Evolutionary conservation across 2,113 vertebrate species (phyloP), one percentile per base, ranked within the genome.

Genomic region (Chloebia gouldiae): DNA sequence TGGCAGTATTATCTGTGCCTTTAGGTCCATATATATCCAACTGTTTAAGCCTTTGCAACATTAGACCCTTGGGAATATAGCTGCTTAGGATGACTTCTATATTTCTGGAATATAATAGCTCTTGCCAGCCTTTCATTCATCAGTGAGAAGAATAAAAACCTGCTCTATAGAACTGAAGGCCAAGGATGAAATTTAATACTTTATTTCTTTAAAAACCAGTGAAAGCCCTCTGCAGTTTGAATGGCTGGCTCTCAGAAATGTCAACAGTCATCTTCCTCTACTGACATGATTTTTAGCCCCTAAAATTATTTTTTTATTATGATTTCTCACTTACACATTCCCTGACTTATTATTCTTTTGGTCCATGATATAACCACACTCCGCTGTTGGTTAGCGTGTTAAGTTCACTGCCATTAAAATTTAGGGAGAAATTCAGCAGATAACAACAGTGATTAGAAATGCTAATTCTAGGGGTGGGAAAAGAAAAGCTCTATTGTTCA

Each of bases 81-180:
- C 8, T 87, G 30, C 80, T 93, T 42, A 69, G 59, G 66, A 91
- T 64, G 28, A 76, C 22, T 84, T 90, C 44, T 27, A 27, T 69
- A 88, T 86, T 91, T 82, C 53, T n/a, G 50, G 63, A 82, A 87
- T 20, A 42, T 73, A 63, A 37, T 13, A 61, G 23, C 33, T 61
- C 71, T 87, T 81, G 37, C 17, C 66, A 79, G 65, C 45, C 54
- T 95, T 92, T 87, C 81, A 87, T 91, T 96, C 91, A 92, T 57
- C 27, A 49, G 28, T 30, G 40, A 81, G 31, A 78, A 77, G 66
- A 86, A 76, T 64, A 28, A 89, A 93, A 89, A 78, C 13, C 51
- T 75, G 19, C 24, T 86, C 50, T 53, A 28, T 17, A 59, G 50
- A 86, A 75, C 3, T 39, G 19, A 65, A 83, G 80, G 60, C 51